Conservation (phyloP, 1,140 invertebrate species). For the Bombus balteatus region DNA sequence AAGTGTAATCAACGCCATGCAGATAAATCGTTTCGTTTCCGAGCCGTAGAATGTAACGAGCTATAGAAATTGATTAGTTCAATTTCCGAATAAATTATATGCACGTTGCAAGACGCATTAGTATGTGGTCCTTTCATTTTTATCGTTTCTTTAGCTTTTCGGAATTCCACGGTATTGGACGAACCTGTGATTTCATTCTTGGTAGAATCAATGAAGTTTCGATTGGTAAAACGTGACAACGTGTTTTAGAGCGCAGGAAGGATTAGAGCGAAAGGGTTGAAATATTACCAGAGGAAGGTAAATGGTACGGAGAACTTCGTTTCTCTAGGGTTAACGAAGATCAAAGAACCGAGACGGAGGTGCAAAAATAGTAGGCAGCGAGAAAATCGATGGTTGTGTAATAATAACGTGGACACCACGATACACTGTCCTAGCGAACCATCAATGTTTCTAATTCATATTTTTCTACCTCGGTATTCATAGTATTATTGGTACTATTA, state of each 20-base stretch:
- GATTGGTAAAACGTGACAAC: too few species aligned
- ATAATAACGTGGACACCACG: constrained; percentile 32
- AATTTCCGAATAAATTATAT: too few species aligned
- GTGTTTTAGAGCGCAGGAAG: too few species aligned
- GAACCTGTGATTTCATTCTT: too few species aligned
- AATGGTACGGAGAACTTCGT: background rate
- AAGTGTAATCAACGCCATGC: background rate
- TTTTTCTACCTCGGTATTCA: too few species aligned
- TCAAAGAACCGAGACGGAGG: constrained; percentile 34
- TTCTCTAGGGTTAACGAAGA: constrained; percentile 37
- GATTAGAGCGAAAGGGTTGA: background rate
- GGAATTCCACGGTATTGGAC: too few species aligned
- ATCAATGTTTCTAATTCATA: background rate
- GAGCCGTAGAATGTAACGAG: background rate
- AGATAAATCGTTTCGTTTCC: background rate
- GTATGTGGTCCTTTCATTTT: too few species aligned
- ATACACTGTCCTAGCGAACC: background rate
- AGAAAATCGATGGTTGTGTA: constrained; percentile 40
- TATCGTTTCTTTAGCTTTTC: too few species aligned
- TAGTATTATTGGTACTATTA: too few species aligned
- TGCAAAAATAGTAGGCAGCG: constrained; percentile 28
- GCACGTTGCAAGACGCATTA: too few species aligned
- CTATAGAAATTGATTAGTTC: background rate
- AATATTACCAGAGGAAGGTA: background rate
- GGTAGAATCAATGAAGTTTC: too few species aligned